Conservation (phyloP, 1,140 invertebrate genomes). For the Drosophila equinoxialis region DNA sequence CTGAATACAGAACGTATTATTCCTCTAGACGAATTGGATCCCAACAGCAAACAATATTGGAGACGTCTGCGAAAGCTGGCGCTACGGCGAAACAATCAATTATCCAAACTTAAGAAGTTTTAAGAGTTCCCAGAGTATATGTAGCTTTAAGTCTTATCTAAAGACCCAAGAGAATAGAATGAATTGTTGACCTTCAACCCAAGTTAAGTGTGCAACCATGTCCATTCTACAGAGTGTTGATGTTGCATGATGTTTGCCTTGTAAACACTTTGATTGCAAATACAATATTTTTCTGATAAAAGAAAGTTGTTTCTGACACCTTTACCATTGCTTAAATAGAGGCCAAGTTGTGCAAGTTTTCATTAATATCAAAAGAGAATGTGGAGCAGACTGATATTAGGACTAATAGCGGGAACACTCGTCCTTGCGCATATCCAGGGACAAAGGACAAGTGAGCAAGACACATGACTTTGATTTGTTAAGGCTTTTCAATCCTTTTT, state of each 20-base stretch:
- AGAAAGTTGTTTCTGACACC: neutral
- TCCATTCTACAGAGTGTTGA: slow-evolving; percentile 47
- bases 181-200: slow-evolving; percentile 42
- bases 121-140: slow-evolving; percentile 31
- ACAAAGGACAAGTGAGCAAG: slow-evolving; percentile 45
- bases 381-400: neutral
- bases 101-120: slow-evolving; percentile 85
- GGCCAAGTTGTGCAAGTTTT: neutral
- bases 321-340: slow-evolving; percentile 51
- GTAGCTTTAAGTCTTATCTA: slow-evolving; percentile 33
- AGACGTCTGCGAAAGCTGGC: slow-evolving; percentile 86
- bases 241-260: slow-evolving; percentile 48
- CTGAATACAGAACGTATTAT: slow-evolving; percentile 86
- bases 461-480: neutral
- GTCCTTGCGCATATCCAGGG: neutral
- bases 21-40: slow-evolving; percentile 90
- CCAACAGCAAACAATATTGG: slow-evolving; percentile 92
- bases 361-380: neutral
- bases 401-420: neutral
- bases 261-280: slow-evolving; percentile 66
- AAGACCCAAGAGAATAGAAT: slow-evolving; percentile 23
- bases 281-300: slow-evolving; percentile 50
- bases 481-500: slow-evolving; percentile 31
- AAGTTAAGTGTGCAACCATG: slow-evolving; percentile 30
- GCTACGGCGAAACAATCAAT: slow-evolving; percentile 86